Base-by-base conservation (phyloP, 2,113 vertebrate genomes). In the Motacilla alba region DNA sequence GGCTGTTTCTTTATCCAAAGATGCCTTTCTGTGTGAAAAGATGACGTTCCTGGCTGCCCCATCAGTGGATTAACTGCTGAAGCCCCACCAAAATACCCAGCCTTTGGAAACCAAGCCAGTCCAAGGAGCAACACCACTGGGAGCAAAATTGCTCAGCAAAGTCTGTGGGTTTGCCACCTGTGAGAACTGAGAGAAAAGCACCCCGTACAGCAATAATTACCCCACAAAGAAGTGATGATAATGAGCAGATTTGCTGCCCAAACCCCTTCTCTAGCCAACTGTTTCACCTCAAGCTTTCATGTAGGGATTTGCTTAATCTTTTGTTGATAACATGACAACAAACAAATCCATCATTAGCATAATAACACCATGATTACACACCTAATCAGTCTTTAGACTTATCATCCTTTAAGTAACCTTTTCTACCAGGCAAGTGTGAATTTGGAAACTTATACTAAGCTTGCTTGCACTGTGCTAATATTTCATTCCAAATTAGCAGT, bases 321-420 rank as follows among this genome's bases (percentile, higher is more conserved):
- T 89, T 94, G 76, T 59, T 79, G 70, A 74, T 89, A 93, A 86
- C 77, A 41, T 0, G 6, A 26, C 89, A 90, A 92, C 93, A 95
- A 94, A 91, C 97, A 95, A 78, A 95, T 95, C 95, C 95, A 93
- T 95, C 95, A 96, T 96, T 96, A 96, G 97, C 87, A 95, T 98
- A 95, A 97, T 98, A 97, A 98, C 96, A 87, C 92, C 77, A 41
- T 78, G 95, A 98, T 98, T 98, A 98, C 96, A 80, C 82, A 93
- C 96, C 94, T 98, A 97, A 98, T 98, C 98, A 97, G 97, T 92
- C 96, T 92, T 67, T 91, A 87, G 97, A 85, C 94, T 96, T 93
- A 95, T 77, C 95, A 96, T 68, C 43, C 35, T 43, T 83, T 85
- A 77, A 78, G 92, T 80, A 93, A 86, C 74, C 66, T 96, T 93